Percentiles rank a stretch among this genome's conserved stretches.
Conservation (phyloP, 2,797 vertebrate genomes). For the Sylvilagus floridanus region DNA sequence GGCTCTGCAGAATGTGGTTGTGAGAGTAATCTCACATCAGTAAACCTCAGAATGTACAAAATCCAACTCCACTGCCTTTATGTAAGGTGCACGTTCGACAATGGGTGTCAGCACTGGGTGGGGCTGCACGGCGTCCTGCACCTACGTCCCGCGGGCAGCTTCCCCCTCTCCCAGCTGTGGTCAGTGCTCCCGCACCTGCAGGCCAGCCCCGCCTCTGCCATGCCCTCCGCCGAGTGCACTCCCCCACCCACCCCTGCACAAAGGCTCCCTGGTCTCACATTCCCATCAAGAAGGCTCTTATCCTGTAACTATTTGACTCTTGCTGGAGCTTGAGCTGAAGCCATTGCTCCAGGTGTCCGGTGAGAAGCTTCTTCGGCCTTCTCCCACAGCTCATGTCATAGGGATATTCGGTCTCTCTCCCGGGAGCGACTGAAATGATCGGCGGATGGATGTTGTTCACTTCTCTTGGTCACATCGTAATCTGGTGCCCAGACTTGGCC, state of each 20-base stretch:
- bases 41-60: not conserved
- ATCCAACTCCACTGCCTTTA: not conserved
- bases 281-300: not conserved
- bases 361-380: not conserved
- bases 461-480: not conserved
- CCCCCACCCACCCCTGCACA: not conserved
- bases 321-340: not conserved
- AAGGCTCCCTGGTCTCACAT: not conserved
- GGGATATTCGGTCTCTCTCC: not conserved
- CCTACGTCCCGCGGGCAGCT: fast-evolving
- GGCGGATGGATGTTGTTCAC: not conserved
- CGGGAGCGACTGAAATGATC: not conserved
- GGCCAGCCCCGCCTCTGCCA: not conserved
- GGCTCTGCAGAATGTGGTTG: not conserved
- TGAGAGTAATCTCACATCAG: not conserved
- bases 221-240: not conserved
- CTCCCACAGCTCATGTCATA: no score
- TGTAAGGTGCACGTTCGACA: not conserved
- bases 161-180: fast-evolving
- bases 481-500: not conserved
- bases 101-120: not conserved
- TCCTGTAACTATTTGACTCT: not conserved
- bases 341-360: no score
- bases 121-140: fast-evolving
- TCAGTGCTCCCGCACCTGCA: fast-evolving